Percentiles rank a stretch among this genome's conserved stretches.
Conservation (phyloP, 2,797 vertebrate species). For the Helostoma temminkii region DNA sequence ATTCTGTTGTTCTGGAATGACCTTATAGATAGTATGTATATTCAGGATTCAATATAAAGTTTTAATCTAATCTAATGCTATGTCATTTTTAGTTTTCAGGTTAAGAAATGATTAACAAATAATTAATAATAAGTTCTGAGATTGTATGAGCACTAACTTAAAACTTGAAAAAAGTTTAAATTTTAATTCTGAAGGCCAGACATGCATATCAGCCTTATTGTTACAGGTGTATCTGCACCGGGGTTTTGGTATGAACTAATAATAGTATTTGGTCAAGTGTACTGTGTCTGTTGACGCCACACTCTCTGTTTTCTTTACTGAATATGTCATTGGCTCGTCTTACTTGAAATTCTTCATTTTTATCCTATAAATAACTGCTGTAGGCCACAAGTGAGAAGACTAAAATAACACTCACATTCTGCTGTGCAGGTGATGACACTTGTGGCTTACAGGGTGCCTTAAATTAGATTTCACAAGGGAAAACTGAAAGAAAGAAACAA, state of each 20-base stretch:
- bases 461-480: slow-evolving; percentile 74
- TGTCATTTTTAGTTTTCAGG: too few relatives aligned
- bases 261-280: slow-evolving; percentile 4
- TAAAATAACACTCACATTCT: slow-evolving; percentile 69
- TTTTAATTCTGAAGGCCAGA: slow-evolving; percentile 19
- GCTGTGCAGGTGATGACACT: slow-evolving; percentile 62
- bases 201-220: not conserved
- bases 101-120: too few relatives aligned
- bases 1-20: slow-evolving; percentile 21
- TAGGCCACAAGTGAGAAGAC: slow-evolving; percentile 57
- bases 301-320: slow-evolving; percentile 4
- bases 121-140: too few relatives aligned
- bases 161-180: not conserved
- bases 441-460: slow-evolving; percentile 53
- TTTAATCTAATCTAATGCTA: too few relatives aligned
- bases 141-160: not conserved
- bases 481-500: slow-evolving; percentile 36
- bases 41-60: too few relatives aligned
- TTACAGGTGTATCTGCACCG: not conserved
- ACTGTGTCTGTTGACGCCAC: slow-evolving; percentile 14
- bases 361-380: slow-evolving; percentile 69
- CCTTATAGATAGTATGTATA: too few relatives aligned
- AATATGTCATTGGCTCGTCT: slow-evolving; percentile 12
- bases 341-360: slow-evolving; percentile 41
- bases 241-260: not conserved